These are phyloP conservation scores for Danionella dracula DNA, from an alignment of 2,797 vertebrate genomes.

Conservation along the genomic window DNA sequence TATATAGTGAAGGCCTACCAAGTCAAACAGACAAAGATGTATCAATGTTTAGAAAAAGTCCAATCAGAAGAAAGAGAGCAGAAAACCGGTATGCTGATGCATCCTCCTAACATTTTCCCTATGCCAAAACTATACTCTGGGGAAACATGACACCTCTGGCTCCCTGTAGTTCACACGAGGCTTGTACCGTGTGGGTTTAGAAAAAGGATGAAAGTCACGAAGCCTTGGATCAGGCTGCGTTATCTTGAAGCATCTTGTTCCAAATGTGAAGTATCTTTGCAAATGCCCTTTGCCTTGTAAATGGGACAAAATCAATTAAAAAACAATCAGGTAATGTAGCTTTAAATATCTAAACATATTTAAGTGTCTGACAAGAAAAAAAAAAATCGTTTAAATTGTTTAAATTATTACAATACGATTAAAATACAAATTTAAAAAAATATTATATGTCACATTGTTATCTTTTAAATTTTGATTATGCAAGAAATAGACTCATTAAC, in stretches of 20 bases:
- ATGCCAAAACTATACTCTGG: conserved; percentile 32
- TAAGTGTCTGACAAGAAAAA: too few species aligned
- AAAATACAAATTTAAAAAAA: too few species aligned
- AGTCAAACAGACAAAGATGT: conserved; percentile 13
- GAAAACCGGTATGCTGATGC: conserved; percentile 51
- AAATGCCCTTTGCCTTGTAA: too few species aligned
- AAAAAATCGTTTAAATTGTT: too few species aligned
- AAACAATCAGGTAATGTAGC: too few species aligned
- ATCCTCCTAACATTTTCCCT: conserved; percentile 61
- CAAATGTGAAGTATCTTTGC: too few species aligned
- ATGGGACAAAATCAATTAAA: too few species aligned
- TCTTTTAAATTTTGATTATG: too few species aligned
- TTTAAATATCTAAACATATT: too few species aligned
- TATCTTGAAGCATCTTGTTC: conserved; percentile 30
- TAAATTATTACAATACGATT: too few species aligned
- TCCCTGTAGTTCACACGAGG: background rate
- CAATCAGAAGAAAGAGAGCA: conserved; percentile 18
- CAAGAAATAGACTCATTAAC: too few species aligned
- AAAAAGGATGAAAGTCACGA: conserved; percentile 1
- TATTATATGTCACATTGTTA: too few species aligned
- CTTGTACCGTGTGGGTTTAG: conserved; percentile 8
- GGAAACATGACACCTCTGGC: conserved; percentile 6
- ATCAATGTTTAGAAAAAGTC: conserved; percentile 9
- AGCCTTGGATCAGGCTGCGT: conserved; percentile 3
- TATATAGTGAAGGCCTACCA: conserved; percentile 7